These are phyloP conservation scores for Alsophila aescularia DNA, from an alignment of 2,888 invertebrate species.

Conservation along the genomic window DNA sequence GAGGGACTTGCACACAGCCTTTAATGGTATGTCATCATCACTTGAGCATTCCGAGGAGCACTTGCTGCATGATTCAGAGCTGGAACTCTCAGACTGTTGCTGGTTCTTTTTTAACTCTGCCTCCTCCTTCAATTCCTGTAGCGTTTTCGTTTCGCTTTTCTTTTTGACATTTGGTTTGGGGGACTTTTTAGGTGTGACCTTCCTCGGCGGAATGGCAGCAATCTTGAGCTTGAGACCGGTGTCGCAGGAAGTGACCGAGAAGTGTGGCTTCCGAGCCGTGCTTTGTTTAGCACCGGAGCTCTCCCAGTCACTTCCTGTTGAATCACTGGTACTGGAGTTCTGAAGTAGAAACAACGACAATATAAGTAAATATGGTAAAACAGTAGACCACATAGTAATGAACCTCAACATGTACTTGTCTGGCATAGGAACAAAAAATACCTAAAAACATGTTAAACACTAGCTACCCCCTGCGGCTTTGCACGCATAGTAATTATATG, in stretches of 20 bases:
- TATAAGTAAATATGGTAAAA: background rate
- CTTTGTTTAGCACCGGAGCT: conserved; percentile 66
- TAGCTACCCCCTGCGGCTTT: too few relatives aligned
- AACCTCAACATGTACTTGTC: too few relatives aligned
- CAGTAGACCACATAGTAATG: too few relatives aligned
- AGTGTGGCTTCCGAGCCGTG: conserved; percentile 75
- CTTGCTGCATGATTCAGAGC: conserved; percentile 81
- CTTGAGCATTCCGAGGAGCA: conserved; percentile 77
- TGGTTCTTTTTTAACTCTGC: conserved; percentile 59
- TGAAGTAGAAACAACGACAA: conserved; percentile 51
- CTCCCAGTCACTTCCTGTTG: conserved; percentile 78
- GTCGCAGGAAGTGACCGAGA: conserved; percentile 86
- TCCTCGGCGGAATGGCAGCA: conserved; percentile 84
- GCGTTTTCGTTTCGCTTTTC: conserved; percentile 58
- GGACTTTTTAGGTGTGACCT: conserved; percentile 64
- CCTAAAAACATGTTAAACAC: too few relatives aligned
- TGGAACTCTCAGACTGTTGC: conserved; percentile 71
- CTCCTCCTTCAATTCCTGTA: conserved; percentile 45
- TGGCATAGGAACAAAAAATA: too few relatives aligned
- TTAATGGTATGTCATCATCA: conserved; percentile 76
- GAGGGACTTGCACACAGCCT: conserved; percentile 70
- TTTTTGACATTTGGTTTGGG: conserved; percentile 67
- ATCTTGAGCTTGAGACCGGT: conserved; percentile 86
- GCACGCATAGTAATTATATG: too few relatives aligned
- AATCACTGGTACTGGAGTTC: conserved; percentile 72